phyloP scores from a whole-genome alignment of 2,797 vertebrate genomes.

The Crenichthys baileyi region DNA sequence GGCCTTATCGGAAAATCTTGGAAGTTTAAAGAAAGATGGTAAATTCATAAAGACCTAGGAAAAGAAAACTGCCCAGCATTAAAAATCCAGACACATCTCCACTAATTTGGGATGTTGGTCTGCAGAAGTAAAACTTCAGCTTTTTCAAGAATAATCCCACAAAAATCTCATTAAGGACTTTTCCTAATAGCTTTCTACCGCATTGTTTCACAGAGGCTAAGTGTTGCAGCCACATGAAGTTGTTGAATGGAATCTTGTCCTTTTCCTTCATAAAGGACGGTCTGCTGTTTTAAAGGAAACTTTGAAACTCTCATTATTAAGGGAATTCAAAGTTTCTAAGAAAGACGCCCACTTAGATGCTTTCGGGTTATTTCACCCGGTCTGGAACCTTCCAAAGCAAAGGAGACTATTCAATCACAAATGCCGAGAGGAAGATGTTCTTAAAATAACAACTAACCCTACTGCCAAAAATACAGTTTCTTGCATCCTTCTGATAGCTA shows the following conservation, averaged over 20 bases:
- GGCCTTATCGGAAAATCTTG: not conserved
- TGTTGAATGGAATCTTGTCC: constrained; percentile 8
- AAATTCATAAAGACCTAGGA: constrained; percentile 2
- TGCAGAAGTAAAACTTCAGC: constrained; percentile 2
- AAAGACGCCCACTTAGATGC: not conserved
- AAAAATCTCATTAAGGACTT: constrained; percentile 3
- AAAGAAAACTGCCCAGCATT: not conserved
- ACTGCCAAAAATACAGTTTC: not conserved
- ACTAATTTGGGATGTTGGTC: constrained; percentile 14
- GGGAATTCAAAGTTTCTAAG: constrained; percentile 3
- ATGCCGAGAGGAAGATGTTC: not conserved
- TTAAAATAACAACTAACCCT: not conserved
- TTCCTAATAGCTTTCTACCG: constrained; percentile 2
- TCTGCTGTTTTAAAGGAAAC: constrained; percentile 7
- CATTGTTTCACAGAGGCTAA: constrained; percentile 9
- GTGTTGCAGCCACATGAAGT: constrained; percentile 8
- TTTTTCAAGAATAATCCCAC: constrained; percentile 7
- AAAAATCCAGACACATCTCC: constrained; percentile 3
- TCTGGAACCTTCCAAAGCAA: not conserved
- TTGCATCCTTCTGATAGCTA: not conserved
- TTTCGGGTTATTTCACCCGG: not conserved
- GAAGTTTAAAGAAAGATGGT: constrained; percentile 1
- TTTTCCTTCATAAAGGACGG: not conserved
- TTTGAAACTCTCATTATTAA: constrained; percentile 2
- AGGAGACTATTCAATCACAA: not conserved